These are phyloP conservation scores for Orchesella flavescens DNA, from an alignment of 2,888 invertebrate species.

Conservation along the genomic window DNA sequence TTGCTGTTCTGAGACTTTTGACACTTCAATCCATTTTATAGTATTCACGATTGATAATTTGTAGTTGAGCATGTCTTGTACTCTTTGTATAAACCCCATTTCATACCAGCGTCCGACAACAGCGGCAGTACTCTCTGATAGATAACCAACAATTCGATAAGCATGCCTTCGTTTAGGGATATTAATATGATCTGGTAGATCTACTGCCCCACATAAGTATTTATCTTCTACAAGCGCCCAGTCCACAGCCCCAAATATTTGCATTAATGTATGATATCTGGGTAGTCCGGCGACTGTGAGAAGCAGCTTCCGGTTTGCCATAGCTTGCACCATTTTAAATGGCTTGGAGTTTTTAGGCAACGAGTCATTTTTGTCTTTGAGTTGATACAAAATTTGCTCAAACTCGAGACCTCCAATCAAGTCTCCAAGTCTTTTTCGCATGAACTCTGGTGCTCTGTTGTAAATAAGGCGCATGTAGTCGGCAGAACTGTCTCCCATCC, in stretches of 20 bases:
- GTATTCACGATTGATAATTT: conserved; percentile 1
- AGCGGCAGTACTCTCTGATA: neutral
- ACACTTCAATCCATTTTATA: conserved; percentile 12
- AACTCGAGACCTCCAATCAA: conserved; percentile 14
- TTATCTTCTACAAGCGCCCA: conserved; percentile 16
- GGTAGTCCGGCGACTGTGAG: conserved; percentile 24
- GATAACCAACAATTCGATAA: conserved; percentile 17
- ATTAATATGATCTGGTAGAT: conserved; percentile 17
- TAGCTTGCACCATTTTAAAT: conserved; percentile 9
- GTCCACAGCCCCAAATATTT: conserved; percentile 8
- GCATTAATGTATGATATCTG: conserved; percentile 26
- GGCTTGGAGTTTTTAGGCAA: neutral
- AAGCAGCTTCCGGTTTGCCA: conserved; percentile 9
- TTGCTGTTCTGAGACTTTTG: neutral
- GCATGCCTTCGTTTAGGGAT: conserved; percentile 30
- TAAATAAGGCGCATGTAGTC: neutral
- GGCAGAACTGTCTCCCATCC: neutral
- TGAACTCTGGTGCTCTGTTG: conserved; percentile 10
- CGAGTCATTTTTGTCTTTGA: neutral
- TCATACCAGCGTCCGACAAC: conserved; percentile 5
- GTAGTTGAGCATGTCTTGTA: conserved; percentile 18
- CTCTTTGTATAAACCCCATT: conserved; percentile 22
- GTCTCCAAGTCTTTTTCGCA: conserved; percentile 17
- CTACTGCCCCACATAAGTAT: conserved; percentile 19
- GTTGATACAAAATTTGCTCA: neutral